Percentiles rank a stretch among this genome's conserved stretches.
Evolutionary conservation across 2,113 vertebrate genomes (phyloP).

Genomic region (Hystrix brachyura): DNA sequence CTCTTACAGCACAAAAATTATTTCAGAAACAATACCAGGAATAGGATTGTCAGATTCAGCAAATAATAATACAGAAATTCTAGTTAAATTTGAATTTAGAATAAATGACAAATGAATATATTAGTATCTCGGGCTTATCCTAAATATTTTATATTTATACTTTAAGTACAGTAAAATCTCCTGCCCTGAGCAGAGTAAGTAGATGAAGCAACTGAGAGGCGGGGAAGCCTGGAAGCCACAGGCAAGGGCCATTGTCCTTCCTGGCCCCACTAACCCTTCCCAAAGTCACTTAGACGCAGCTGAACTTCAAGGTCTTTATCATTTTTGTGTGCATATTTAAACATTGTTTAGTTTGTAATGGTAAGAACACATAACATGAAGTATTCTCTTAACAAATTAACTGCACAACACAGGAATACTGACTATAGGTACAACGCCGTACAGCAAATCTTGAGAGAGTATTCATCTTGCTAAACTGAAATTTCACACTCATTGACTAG

Average conservation of each 20-base stretch:
- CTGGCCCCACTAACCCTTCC: not conserved
- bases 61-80: constrained; percentile 11
- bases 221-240: not conserved
- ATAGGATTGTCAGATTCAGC: not conserved
- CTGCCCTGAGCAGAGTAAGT: not conserved
- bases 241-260: not conserved
- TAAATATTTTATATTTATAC: not conserved
- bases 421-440: not conserved
- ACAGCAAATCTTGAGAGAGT: not conserved
- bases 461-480: not conserved
- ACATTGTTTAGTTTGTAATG: not conserved
- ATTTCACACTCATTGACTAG: not conserved
- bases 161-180: not conserved
- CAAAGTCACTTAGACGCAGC: not conserved
- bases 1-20: not conserved
- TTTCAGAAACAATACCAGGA: not conserved
- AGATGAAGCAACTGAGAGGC: too few relatives aligned
- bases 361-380: not conserved
- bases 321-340: not conserved
- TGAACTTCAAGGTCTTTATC: not conserved
- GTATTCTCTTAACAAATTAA: not conserved
- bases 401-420: not conserved
- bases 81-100: constrained; percentile 41
- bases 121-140: not conserved
- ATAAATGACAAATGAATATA: not conserved